Percentiles rank a stretch among this genome's conserved stretches.
phyloP scores from a whole-genome alignment of 2,797 vertebrate genomes.

The Melanotaenia nigrans region DNA sequence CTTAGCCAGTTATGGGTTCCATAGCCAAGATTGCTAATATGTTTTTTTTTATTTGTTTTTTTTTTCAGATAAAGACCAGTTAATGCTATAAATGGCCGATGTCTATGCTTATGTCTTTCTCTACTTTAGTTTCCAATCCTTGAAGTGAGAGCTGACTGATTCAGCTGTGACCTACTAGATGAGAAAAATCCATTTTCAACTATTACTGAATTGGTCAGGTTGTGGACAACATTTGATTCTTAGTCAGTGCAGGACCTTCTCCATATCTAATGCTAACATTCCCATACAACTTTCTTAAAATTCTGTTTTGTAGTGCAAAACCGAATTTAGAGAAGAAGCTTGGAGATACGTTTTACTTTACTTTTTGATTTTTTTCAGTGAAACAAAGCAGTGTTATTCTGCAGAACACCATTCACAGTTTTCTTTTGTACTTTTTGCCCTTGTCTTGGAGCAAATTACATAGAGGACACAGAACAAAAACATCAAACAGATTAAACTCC shows the following conservation, averaged over 20 bases:
- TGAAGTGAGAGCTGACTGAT: background rate
- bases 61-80: slow-evolving; percentile 1
- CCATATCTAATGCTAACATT: background rate
- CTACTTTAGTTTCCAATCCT: background rate
- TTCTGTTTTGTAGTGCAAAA: background rate
- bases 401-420: background rate
- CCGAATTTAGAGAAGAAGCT: background rate
- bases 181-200: slow-evolving; percentile 4
- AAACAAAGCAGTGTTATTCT: background rate
- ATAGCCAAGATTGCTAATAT: background rate
- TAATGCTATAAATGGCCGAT: background rate
- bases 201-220: background rate
- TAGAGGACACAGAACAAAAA: background rate
- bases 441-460: background rate
- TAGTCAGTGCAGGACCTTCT: background rate
- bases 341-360: background rate
- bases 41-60: background rate
- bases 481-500: background rate
- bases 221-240: background rate
- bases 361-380: background rate
- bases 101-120: background rate
- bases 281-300: background rate
- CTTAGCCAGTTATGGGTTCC: background rate
- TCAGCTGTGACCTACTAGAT: background rate
- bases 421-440: background rate